Conservation (phyloP, 2,888 invertebrate species). For the Dugesia japonica region DNA sequence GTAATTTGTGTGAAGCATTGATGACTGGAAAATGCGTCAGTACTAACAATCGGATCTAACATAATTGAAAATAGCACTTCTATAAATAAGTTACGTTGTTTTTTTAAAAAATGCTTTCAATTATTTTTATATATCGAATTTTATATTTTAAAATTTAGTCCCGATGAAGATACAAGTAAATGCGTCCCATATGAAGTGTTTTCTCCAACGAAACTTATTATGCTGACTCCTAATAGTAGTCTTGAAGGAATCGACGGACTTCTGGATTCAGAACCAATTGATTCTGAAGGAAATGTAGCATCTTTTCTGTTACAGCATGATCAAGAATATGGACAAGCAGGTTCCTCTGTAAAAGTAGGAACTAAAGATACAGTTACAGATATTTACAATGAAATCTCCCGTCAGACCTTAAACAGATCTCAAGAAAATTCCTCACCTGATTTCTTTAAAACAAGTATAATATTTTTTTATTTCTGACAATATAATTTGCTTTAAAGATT, state of each 20-base stretch:
- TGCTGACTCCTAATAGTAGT: background rate
- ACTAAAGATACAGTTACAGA: background rate
- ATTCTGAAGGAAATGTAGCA: conserved; percentile 12
- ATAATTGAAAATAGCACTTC: too few relatives aligned
- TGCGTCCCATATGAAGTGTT: conserved; percentile 24
- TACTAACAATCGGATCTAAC: too few relatives aligned
- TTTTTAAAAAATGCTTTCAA: too few relatives aligned
- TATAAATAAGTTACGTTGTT: too few relatives aligned
- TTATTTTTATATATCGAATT: too few relatives aligned
- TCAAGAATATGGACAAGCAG: background rate
- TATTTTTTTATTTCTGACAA: background rate
- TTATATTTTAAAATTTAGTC: too few relatives aligned
- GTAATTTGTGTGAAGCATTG: too few relatives aligned
- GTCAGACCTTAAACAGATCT: background rate
- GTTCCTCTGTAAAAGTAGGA: background rate
- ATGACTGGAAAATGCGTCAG: too few relatives aligned
- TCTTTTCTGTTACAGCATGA: background rate
- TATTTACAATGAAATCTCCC: conserved; percentile 7
- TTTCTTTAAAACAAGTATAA: background rate
- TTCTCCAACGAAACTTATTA: background rate
- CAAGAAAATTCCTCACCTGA: background rate
- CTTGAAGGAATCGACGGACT: background rate
- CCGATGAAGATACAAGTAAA: conserved; percentile 23
- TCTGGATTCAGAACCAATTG: background rate
- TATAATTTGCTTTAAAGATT: too few relatives aligned